Evolutionary conservation across 2,888 invertebrate genomes (phyloP).

Genomic region (Lycophotia porphyrea): DNA sequence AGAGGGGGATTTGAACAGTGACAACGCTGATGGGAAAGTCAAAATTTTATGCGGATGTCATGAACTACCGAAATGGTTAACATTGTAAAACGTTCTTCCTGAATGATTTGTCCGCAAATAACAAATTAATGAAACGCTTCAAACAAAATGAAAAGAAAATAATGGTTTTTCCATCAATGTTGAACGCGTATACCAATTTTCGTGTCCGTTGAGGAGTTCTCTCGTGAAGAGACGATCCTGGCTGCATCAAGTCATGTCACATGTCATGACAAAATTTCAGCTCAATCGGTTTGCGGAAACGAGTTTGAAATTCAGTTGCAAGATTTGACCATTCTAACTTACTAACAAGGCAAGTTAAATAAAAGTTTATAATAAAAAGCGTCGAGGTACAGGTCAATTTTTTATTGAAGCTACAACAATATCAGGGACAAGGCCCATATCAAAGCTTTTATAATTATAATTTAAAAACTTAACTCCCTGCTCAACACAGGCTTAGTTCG

Average conservation of each 20-base stretch:
- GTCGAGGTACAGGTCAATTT: not conserved
- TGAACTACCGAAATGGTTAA: not conserved
- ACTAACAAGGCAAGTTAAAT: not conserved
- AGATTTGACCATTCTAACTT: not conserved
- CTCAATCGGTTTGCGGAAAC: not conserved
- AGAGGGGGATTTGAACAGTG: not conserved
- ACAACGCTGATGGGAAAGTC: not conserved
- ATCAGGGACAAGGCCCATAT: not conserved
- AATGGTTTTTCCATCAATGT: not conserved
- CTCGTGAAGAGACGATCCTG: not conserved
- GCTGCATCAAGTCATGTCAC: not conserved
- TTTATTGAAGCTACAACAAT: not conserved
- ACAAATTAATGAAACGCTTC: not conserved
- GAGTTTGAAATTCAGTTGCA: not conserved
- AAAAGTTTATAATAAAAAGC: not conserved
- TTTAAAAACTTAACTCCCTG: not conserved
- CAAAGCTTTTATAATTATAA: slow-evolving; percentile 14
- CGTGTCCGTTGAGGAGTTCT: not conserved
- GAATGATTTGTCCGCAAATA: not conserved
- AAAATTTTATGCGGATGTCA: not conserved
- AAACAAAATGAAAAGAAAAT: not conserved
- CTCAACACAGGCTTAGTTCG: slow-evolving; percentile 4
- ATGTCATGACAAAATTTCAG: not conserved
- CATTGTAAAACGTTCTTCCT: not conserved
- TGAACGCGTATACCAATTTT: not conserved